Percentiles rank a stretch among this genome's conserved stretches.
These are phyloP conservation scores for Pseudochirops cupreus DNA, from an alignment of 2,797 vertebrate species.

Conservation along the genomic window DNA sequence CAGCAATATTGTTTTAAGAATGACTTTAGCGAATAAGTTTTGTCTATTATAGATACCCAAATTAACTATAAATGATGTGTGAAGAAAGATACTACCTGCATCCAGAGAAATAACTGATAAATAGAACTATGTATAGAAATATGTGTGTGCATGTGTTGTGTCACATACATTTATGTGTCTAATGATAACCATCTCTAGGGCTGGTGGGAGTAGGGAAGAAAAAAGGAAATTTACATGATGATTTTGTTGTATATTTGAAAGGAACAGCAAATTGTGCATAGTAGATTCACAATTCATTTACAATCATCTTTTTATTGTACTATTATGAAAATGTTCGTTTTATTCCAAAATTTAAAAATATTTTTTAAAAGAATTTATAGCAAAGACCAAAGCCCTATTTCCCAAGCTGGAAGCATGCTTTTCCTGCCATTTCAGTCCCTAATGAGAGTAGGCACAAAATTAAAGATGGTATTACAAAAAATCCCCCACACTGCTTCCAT, in stretches of 20 bases:
- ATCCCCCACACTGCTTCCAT: not conserved
- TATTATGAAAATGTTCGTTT: not conserved
- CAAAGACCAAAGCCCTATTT: not conserved
- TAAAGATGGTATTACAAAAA: not conserved
- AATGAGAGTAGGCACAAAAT: not conserved
- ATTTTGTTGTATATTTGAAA: not conserved
- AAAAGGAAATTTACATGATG: not conserved
- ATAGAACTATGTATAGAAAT: not conserved
- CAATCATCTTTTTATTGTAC: not conserved
- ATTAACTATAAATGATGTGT: not conserved
- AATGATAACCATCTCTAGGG: not conserved
- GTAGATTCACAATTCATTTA: not conserved
- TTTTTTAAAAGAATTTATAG: too few relatives aligned
- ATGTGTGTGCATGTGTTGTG: too few relatives aligned
- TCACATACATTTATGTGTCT: too few relatives aligned
- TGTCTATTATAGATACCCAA: not conserved
- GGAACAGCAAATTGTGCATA: not conserved
- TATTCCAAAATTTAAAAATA: not conserved
- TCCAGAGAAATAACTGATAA: not conserved
- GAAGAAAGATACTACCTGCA: not conserved
- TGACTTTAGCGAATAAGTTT: not conserved
- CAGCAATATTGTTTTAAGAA: not conserved
- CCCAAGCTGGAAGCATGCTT: not conserved
- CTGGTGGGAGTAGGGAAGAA: not conserved
- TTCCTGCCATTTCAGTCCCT: not conserved